Evolutionary conservation across 2,797 vertebrate species (phyloP), one percentile per base, ranked within the genome.

Genomic region (Pterois miles): DNA sequence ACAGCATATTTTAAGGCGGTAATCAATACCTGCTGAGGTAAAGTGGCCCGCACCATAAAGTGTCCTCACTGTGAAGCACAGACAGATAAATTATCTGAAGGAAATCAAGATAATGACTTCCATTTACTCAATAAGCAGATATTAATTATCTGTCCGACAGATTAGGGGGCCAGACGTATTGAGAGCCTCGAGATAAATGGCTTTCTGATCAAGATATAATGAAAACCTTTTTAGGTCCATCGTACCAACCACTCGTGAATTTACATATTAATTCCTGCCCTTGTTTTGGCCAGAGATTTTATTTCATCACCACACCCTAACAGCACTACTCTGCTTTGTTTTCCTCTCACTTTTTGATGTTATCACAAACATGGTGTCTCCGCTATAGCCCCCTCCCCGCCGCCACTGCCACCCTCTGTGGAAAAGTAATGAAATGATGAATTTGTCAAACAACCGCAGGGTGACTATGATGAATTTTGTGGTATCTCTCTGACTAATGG

Each of bases 61-160:
- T 34, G 76, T 89, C 87, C 85, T 87, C 76, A 63, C 54, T 58
- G 78, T 71, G 87, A 76, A 76, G 85, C 81, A 80, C 65, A 76
- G 81, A 81, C 81, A 88, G 89, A 94, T 89, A 88, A 89, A 94
- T 93, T 83, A 90, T 91, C 88, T 74, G 57, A 82, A 84, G 84
- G 90, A 93, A 92, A 93, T 90, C 86, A 84, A 90, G 88, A 90
- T 91, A 94, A 94, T 93, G 92, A 91, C 90, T 93, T 91, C 84
- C 82, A 91, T 93, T 94, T 93, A 93, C 91, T 94, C 93, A 93
- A 93, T 94, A 93, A 93, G 88, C 87, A 90, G 89, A 93, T 94
- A 95, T 94, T 93, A 94, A 94, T 94, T 92, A 94, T 91, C 86
- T 87, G 86, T 86, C 82, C 29, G 50, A 78, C 91, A 90, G 91